A percentile compares a stretch with the other conserved stretches of the same genome.
Evolutionary conservation across 2,113 vertebrate genomes (phyloP).

Genomic region (Dipodomys spectabilis): DNA sequence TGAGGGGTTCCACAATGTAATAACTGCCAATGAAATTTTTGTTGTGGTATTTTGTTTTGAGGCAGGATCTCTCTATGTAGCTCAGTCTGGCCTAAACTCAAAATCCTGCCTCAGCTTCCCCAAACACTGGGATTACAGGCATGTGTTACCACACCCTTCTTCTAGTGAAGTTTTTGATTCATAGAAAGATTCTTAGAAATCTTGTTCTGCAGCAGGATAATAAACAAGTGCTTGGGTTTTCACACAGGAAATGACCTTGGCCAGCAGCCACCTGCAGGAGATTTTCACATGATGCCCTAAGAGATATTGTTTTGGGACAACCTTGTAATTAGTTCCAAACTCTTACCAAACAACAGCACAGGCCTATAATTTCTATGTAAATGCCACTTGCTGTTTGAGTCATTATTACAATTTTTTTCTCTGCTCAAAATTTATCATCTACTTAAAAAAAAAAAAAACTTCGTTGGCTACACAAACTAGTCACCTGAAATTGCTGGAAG

Average conservation of each 20-base stretch:
- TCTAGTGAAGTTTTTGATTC: constrained; percentile 31
- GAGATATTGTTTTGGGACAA: constrained; percentile 55
- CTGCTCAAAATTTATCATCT: constrained; percentile 28
- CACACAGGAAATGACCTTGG: constrained; percentile 13
- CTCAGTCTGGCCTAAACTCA: background rate
- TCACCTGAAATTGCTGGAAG: background rate
- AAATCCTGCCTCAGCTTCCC: too few species aligned
- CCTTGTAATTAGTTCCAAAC: constrained; percentile 66
- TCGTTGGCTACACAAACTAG: background rate
- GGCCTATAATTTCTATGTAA: constrained; percentile 64
- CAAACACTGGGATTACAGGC: background rate
- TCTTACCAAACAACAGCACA: constrained; percentile 15
- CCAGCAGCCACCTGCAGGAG: background rate
- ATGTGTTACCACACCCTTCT: too few species aligned
- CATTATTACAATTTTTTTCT: background rate
- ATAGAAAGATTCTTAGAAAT: constrained; percentile 65
- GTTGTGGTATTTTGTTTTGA: too few species aligned
- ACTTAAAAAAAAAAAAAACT: background rate
- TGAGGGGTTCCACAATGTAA: background rate
- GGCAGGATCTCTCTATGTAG: background rate
- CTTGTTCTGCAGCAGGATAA: background rate
- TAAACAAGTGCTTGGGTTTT: constrained; percentile 53
- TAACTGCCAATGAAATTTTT: background rate
- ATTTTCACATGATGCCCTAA: background rate
- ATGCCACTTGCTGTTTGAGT: constrained; percentile 29